A percentile compares a stretch with the other conserved stretches of the same genome.
These are phyloP conservation scores for Riparia riparia DNA, from an alignment of 2,113 vertebrate species.

Conservation along the genomic window DNA sequence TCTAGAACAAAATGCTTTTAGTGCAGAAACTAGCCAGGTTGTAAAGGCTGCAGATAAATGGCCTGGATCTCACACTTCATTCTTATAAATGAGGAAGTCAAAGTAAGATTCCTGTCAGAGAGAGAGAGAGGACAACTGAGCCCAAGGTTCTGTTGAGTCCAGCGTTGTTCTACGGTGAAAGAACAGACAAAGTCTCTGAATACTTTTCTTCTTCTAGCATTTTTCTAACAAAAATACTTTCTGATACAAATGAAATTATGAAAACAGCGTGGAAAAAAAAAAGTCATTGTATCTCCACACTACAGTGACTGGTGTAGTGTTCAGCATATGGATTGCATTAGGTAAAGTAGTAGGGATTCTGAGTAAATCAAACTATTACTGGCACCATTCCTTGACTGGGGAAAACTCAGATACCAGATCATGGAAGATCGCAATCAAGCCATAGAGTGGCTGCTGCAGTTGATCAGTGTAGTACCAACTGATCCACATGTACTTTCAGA, in stretches of 20 bases:
- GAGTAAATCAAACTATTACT: background rate
- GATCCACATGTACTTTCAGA: conserved; percentile 88
- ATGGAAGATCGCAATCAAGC: conserved; percentile 91
- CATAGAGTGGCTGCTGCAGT: conserved; percentile 92
- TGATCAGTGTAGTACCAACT: conserved; percentile 90
- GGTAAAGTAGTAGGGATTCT: background rate
- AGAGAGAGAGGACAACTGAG: background rate
- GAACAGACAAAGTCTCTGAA: background rate
- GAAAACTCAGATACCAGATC: conserved; percentile 84
- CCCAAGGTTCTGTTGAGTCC: background rate
- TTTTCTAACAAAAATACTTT: background rate
- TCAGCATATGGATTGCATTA: background rate
- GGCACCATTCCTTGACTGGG: conserved; percentile 74
- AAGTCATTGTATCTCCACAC: background rate
- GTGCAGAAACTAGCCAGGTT: background rate
- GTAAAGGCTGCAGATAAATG: background rate
- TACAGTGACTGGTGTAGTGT: background rate
- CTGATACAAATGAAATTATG: background rate
- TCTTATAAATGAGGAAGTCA: background rate
- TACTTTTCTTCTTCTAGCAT: background rate
- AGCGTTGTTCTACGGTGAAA: background rate
- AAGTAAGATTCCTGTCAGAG: background rate
- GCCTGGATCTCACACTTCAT: background rate
- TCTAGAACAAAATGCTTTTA: background rate
- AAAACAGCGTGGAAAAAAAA: background rate